A percentile compares a stretch with the other conserved stretches of the same genome.
These are phyloP conservation scores for Andrena cerasifolii DNA, from an alignment of 1,140 invertebrate species.

Conservation along the genomic window DNA sequence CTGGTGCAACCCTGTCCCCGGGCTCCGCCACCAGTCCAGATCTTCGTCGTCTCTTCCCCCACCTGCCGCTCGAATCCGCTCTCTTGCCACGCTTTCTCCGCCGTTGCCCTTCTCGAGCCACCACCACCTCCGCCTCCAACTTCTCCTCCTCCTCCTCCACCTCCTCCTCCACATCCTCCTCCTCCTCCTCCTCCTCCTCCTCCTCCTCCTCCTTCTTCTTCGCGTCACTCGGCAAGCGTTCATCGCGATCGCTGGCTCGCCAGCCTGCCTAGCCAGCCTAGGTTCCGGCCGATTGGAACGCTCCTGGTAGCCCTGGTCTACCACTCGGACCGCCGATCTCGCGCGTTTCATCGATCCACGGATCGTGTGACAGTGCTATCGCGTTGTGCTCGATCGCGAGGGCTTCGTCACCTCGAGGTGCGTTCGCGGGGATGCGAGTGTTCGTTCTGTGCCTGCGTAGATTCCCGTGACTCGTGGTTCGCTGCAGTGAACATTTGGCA, in stretches of 20 bases:
- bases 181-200: conserved; percentile 61
- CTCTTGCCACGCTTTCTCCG: conserved; percentile 5
- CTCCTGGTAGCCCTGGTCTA: conserved; percentile 67
- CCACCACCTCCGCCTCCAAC: conserved; percentile 54
- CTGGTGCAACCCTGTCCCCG: conserved; percentile 1
- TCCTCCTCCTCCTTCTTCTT: conserved; percentile 59
- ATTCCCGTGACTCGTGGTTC: not conserved
- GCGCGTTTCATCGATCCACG: conserved; percentile 18
- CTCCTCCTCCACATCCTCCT: too few relatives aligned
- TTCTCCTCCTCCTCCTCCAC: conserved; percentile 61
- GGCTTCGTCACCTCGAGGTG: not conserved
- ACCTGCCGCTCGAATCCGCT: not conserved
- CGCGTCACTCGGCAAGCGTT: conserved; percentile 54
- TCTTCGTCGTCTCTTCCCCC: conserved; percentile 14
- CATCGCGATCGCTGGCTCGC: conserved; percentile 58
- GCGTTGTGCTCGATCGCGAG: conserved; percentile 3
- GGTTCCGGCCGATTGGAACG: conserved; percentile 69
- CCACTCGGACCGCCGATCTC: conserved; percentile 25
- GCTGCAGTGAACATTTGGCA: conserved; percentile 11
- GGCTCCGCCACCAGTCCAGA: conserved; percentile 33
- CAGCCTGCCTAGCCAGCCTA: conserved; percentile 55
- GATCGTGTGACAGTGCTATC: conserved; percentile 33
- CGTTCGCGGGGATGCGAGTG: not conserved
- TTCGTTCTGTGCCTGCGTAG: conserved; percentile 14
- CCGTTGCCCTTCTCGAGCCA: conserved; percentile 45